These are phyloP conservation scores for Pelecanus crispus DNA, from an alignment of 2,113 vertebrate species.

Conservation along the genomic window DNA sequence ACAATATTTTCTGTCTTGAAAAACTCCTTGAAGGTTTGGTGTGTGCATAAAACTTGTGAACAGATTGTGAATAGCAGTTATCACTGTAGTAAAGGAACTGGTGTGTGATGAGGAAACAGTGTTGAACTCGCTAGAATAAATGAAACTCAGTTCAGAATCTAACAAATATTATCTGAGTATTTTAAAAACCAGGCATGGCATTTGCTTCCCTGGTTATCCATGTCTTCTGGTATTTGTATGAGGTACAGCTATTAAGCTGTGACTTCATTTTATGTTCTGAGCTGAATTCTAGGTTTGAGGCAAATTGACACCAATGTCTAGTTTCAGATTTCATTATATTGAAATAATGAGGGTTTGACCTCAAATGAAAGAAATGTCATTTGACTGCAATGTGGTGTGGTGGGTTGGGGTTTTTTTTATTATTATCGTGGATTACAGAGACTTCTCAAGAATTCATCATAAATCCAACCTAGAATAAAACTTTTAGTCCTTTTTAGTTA, in stretches of 20 bases:
- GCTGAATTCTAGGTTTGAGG: neutral
- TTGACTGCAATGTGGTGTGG: neutral
- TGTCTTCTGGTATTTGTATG: neutral
- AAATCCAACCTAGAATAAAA: neutral
- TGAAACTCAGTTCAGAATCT: neutral
- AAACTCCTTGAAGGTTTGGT: neutral
- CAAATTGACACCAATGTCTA: neutral
- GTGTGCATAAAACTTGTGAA: neutral
- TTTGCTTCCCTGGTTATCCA: neutral
- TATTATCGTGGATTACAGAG: neutral
- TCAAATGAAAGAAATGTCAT: neutral
- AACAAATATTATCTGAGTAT: neutral
- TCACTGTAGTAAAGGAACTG: neutral
- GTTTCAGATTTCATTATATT: neutral
- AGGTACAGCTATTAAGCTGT: neutral
- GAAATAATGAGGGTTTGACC: neutral
- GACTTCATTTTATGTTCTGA: neutral
- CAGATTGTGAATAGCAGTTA: neutral
- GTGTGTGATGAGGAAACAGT: neutral
- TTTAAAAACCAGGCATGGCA: neutral
- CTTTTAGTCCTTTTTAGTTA: neutral
- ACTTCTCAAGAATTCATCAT: neutral
- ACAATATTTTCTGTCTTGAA: neutral
- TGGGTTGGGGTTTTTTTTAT: neutral
- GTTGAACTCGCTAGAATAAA: neutral